Base-by-base conservation (phyloP, 2,888 invertebrate species). In the Colostygia pectinataria region DNA sequence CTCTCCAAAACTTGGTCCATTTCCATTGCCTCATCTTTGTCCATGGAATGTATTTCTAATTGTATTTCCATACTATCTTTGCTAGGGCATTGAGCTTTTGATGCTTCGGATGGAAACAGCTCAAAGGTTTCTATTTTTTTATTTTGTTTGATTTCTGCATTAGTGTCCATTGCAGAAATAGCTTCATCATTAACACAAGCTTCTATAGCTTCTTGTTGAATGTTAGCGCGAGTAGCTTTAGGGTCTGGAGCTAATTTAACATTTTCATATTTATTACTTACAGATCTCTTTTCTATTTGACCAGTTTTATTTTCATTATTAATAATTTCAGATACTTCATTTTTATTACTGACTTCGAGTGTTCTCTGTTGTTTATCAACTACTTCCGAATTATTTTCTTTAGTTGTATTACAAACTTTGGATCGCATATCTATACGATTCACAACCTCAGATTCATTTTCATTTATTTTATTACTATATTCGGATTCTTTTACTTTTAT, bases 41-140 rank as follows among this genome's bases (percentile, higher is more conserved):
- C 44, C 6, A 56, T 41, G 1, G 61, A 61, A 53, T 78, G 69
- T 49, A 79, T 71, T 53, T 79, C 80, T 55, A 76, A 42, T 36
- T 80, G 77, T 29, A 83, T 69, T 27, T 70, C 71, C 68, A 83
- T 61, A 44, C 34, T 54, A 28, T 51, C 23, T 29, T 13, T 14
- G 3, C 32, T 14, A 23, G 6, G 20, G 12, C 15, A 18, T 6
- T 15, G 18, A 4, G 7, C 34, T 12, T 40, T 12, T 29, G 8
- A 15, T 1, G 8, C 0, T 28, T 24, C 20, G 9, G 24, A 14
- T 23, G 20, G 9, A 15, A 15, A 2, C 4, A 6, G 4, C 12
- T 31, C 14, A 10, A 28, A 9, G 10, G 25, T 25, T 31, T 46
- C 33, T 8, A 8, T 27, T 32, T 2, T 13, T 25, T 18, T 7